Percentiles rank a stretch among this genome's conserved stretches.
These are phyloP conservation scores for Talpa occidentalis DNA, from an alignment of 2,113 vertebrate genomes.

Conservation along the genomic window DNA sequence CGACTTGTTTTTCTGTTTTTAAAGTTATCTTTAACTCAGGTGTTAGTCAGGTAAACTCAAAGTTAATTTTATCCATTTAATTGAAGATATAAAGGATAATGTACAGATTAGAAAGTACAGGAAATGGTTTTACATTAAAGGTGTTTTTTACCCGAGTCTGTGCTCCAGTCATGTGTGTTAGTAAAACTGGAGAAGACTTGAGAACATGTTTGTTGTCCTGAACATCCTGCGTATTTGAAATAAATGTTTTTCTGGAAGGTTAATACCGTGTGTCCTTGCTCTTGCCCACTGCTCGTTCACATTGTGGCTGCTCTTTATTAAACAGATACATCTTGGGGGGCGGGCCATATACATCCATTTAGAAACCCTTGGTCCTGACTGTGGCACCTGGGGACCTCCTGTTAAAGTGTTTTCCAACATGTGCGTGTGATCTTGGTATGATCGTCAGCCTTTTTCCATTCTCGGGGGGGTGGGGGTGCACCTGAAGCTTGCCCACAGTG, in stretches of 20 bases:
- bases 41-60: not conserved
- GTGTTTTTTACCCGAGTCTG: not conserved
- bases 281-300: not conserved
- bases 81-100: not conserved
- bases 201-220: not conserved
- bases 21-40: not conserved
- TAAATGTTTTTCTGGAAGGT: conserved; percentile 20
- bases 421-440: too few relatives aligned
- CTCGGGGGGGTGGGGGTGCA: accelerated
- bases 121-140: not conserved
- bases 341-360: not conserved
- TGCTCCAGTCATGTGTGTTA: not conserved
- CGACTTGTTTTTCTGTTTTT: not conserved
- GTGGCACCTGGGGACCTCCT: not conserved
- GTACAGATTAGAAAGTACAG: not conserved
- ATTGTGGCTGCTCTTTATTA: not conserved
- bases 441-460: not conserved
- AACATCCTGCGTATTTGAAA: not conserved
- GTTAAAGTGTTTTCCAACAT: not conserved
- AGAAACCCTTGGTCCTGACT: not conserved
- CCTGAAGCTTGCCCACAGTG: accelerated
- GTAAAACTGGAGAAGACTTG: not conserved
- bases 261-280: not conserved
- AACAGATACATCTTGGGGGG: not conserved
- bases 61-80: not conserved